Conservation (phyloP, 2,797 vertebrate genomes). For the Clarias pachynema region DNA sequence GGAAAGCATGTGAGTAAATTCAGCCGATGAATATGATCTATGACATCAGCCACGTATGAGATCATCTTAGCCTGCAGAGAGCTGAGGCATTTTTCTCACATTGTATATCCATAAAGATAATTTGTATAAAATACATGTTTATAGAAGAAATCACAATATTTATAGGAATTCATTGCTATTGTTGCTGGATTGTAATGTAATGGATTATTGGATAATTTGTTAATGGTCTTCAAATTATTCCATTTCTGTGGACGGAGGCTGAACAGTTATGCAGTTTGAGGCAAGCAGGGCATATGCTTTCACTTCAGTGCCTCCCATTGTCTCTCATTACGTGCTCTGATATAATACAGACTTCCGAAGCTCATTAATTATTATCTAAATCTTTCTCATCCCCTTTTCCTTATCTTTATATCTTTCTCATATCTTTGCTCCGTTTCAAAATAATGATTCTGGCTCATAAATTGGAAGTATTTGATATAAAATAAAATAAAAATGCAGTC, state of each 20-base stretch:
- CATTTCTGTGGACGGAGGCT: slow-evolving; percentile 43
- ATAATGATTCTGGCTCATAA: not conserved
- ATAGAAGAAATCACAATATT: slow-evolving; percentile 5
- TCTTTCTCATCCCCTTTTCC: not conserved
- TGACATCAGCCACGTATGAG: not conserved
- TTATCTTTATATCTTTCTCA: slow-evolving; percentile 3
- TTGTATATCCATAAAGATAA: not conserved
- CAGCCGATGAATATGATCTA: not conserved
- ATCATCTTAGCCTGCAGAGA: not conserved
- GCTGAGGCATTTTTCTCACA: not conserved
- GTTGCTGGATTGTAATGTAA: slow-evolving; percentile 1
- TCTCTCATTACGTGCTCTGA: slow-evolving; percentile 45
- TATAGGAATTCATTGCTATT: slow-evolving; percentile 19
- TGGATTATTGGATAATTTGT: slow-evolving; percentile 48
- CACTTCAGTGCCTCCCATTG: slow-evolving; percentile 46
- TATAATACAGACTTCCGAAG: slow-evolving; percentile 42
- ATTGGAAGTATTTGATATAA: slow-evolving; percentile 4
- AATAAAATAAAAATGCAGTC: not conserved
- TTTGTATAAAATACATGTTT: not conserved
- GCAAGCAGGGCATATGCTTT: slow-evolving; percentile 46
- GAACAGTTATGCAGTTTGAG: slow-evolving; percentile 26
- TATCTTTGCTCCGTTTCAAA: slow-evolving; percentile 23
- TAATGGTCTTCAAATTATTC: slow-evolving; percentile 48
- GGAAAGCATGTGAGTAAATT: not conserved
- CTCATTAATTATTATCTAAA: slow-evolving; percentile 49